phyloP scores from a whole-genome alignment of 1,140 invertebrate genomes.

The Pogonognathellus flavescens region DNA sequence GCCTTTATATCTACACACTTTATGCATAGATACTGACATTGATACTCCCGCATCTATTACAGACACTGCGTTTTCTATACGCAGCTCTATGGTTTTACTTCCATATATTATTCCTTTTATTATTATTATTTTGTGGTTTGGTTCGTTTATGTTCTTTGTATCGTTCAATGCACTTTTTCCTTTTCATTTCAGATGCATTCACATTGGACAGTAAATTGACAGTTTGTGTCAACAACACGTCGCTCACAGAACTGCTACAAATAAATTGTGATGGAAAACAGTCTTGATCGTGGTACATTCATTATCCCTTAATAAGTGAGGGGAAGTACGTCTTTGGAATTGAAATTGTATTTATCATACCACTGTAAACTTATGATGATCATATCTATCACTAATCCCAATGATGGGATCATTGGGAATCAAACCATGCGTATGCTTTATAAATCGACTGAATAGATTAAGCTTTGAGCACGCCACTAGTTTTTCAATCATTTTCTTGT shows the following conservation, averaged over 20 bases:
- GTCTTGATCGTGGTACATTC: background rate
- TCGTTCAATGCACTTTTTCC: conserved; percentile 36
- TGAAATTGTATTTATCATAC: background rate
- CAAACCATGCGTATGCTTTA: background rate
- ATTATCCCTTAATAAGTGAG: conserved; percentile 14
- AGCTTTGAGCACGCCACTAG: too few species aligned
- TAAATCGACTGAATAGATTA: too few species aligned
- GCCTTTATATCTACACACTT: background rate
- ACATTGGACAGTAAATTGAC: conserved; percentile 29
- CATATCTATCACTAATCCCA: background rate
- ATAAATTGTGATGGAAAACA: conserved; percentile 38
- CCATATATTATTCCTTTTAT: too few species aligned
- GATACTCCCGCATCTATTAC: too few species aligned
- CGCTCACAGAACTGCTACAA: background rate
- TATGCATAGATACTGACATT: background rate
- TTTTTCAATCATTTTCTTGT: too few species aligned
- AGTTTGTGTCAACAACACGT: conserved; percentile 42
- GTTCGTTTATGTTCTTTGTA: conserved; percentile 30
- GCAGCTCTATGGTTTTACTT: too few species aligned
- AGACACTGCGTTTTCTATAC: too few species aligned
- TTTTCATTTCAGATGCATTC: conserved; percentile 12
- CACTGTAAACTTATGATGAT: background rate
- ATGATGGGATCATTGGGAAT: background rate
- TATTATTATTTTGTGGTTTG: too few species aligned
- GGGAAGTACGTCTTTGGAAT: background rate